A percentile compares a stretch with the other conserved stretches of the same genome.
These are phyloP conservation scores for Recurvirostra avosetta DNA, from an alignment of 2,113 vertebrate genomes.

Conservation along the genomic window DNA sequence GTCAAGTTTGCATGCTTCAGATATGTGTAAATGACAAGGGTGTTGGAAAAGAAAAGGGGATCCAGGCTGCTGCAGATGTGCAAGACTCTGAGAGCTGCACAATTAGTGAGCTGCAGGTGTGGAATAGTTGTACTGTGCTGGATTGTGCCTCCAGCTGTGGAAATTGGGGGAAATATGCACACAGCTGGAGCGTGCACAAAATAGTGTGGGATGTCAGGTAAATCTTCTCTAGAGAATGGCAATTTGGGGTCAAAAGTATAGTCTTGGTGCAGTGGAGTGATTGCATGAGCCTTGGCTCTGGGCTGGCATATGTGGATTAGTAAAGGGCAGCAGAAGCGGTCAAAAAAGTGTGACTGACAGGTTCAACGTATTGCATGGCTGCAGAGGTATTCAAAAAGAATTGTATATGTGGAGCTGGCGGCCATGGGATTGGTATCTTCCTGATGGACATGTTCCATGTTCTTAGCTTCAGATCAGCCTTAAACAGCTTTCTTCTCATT, in stretches of 20 bases:
- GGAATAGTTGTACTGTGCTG: not conserved
- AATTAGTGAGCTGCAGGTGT: not conserved
- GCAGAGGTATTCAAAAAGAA: not conserved
- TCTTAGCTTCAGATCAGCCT: not conserved
- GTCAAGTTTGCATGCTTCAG: not conserved
- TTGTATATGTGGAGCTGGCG: not conserved
- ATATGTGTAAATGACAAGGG: not conserved
- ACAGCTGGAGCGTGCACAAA: not conserved
- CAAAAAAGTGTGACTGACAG: not conserved
- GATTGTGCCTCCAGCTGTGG: not conserved
- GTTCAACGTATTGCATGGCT: not conserved
- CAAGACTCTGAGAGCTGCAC: not conserved
- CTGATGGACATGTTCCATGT: not conserved
- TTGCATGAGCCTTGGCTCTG: not conserved
- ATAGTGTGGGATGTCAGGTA: not conserved
- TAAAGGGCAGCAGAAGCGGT: not conserved
- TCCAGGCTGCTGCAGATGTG: not conserved
- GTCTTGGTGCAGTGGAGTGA: not conserved
- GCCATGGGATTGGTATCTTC: not conserved
- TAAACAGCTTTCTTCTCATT: not conserved
- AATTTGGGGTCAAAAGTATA: not conserved
- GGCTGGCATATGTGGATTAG: not conserved
- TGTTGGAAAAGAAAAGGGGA: not conserved
- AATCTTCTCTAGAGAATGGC: not conserved
- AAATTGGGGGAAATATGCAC: not conserved